A percentile compares a stretch with the other conserved stretches of the same genome.
phyloP scores from a whole-genome alignment of 37 sponge, comb jelly and placozoan genomes.

The Dysidea cf. avara region DNA sequence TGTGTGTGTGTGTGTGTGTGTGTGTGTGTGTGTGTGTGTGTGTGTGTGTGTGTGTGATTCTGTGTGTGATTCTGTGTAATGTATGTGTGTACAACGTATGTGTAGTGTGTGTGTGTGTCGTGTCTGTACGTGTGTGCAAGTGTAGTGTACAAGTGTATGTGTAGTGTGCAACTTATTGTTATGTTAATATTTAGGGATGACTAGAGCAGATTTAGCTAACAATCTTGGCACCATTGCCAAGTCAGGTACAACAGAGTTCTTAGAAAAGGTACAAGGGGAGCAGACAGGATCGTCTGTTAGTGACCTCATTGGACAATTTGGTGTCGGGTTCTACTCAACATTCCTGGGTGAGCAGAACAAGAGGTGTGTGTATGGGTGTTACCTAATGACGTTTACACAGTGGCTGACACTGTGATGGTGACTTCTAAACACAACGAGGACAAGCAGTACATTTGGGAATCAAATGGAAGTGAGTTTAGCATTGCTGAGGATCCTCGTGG shows the following conservation, averaged over 20 bases:
- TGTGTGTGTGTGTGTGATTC: too few species aligned
- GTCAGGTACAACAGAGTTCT: conserved; percentile 97
- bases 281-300: conserved; percentile 25
- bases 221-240: conserved; percentile 99
- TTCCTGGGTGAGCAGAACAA: conserved; percentile 78
- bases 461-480: conserved; percentile 79
- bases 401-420: conserved; percentile 96
- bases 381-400: conserved; percentile 10
- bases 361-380: neutral
- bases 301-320: conserved; percentile 99
- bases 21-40: too few species aligned
- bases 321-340: conserved; percentile 99
- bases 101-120: too few species aligned
- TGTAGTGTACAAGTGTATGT: too few species aligned
- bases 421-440: conserved; percentile 96
- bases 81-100: too few species aligned
- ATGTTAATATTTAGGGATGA: conserved; percentile 92
- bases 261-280: conserved; percentile 75
- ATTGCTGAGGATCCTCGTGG: conserved; percentile 93
- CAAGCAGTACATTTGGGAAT: conserved; percentile 95
- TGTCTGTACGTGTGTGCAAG: too few species aligned
- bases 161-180: too few species aligned
- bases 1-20: too few species aligned
- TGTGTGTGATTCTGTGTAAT: too few species aligned
- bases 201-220: conserved; percentile 75